Base-by-base conservation (phyloP, 2,797 vertebrate genomes). In the Amphiprion clarkii region DNA sequence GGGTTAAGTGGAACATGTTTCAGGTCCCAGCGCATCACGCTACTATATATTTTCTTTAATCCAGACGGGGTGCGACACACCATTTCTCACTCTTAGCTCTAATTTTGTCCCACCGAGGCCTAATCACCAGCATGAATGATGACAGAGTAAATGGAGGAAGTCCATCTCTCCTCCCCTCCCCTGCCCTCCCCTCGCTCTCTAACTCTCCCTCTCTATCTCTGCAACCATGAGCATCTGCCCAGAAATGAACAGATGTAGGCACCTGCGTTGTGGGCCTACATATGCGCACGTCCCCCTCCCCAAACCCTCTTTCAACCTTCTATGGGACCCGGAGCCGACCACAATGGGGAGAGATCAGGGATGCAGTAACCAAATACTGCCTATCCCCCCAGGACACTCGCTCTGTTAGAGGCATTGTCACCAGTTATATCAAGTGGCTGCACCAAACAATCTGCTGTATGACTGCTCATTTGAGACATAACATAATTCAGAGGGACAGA, bases 201-300 rank as follows among this genome's bases (percentile, higher is more conserved):
- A 42, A 69, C 76, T 76, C 85, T 72, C 76, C 69, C 78, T 83
- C 82, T 88, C 82, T 85, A 79, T 88, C 83, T 87, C 75, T 69
- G 53, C 79, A 42, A 71, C 69, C 82, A 78, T 63, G 95, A 97
- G 97, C 97, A 98, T 98, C 97, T 98, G 97, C 96, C 96, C 83
- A 91, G 92, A 93, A 81, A 94, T 86, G 95, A 97, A 98, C 97
- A 99, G 97, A 99, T 98, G 97, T 96, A 96, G 95, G 95, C 97
- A 98, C 97, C 97, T 98, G 97, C 95, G 92, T 95, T 94, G 96
- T 95, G 96, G 95, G 94, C 94, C 94, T 90, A 94, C 96, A 96
- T 96, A 96, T 97, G 96, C 67, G 75, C 86, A 82, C 87, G 67
- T 48, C 81, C 76, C 84, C 78, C 73, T 36, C 79, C 78, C 65